Evolutionary conservation across 1,140 invertebrate genomes (phyloP).

Genomic region (Hermatobates lingyangjiaoensis): DNA sequence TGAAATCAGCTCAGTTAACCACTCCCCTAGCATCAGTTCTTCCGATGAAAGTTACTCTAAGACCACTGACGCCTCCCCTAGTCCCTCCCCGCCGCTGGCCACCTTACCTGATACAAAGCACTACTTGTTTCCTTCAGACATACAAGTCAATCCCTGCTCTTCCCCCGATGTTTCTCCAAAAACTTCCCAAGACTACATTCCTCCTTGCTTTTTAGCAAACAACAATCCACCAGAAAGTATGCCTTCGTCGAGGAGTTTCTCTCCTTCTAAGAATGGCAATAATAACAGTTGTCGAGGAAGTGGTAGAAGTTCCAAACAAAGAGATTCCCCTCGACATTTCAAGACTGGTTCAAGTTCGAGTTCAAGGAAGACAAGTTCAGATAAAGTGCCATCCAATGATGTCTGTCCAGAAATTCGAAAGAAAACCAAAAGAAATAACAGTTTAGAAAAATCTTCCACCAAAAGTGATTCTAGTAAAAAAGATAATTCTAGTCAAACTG

Average conservation of each 20-base stretch:
- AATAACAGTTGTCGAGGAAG: constrained; percentile 14
- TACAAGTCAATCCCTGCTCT: constrained; percentile 24
- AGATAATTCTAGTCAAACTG: constrained; percentile 40
- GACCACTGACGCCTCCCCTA: constrained; percentile 45
- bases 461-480: constrained; percentile 25
- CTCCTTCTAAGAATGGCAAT: constrained; percentile 15
- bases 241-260: constrained; percentile 16
- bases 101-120: constrained; percentile 22
- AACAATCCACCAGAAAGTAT: constrained; percentile 13
- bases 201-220: constrained; percentile 23
- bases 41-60: constrained; percentile 62
- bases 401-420: constrained; percentile 36
- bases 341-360: constrained; percentile 10
- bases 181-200: constrained; percentile 28
- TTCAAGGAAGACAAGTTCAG: constrained; percentile 10
- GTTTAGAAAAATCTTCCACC: constrained; percentile 24
- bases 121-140: constrained; percentile 39
- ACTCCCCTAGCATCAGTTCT: constrained; percentile 56
- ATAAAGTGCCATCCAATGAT: constrained; percentile 11
- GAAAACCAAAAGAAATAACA: constrained; percentile 18
- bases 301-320: constrained; percentile 6
- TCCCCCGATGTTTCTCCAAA: constrained; percentile 26
- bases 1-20: constrained; percentile 55
- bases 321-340: constrained; percentile 10
- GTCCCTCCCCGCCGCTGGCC: constrained; percentile 30